A percentile compares a stretch with the other conserved stretches of the same genome.
phyloP scores from a whole-genome alignment of 2,113 vertebrate genomes.

The Boulengeromyrus knoepffleri region DNA sequence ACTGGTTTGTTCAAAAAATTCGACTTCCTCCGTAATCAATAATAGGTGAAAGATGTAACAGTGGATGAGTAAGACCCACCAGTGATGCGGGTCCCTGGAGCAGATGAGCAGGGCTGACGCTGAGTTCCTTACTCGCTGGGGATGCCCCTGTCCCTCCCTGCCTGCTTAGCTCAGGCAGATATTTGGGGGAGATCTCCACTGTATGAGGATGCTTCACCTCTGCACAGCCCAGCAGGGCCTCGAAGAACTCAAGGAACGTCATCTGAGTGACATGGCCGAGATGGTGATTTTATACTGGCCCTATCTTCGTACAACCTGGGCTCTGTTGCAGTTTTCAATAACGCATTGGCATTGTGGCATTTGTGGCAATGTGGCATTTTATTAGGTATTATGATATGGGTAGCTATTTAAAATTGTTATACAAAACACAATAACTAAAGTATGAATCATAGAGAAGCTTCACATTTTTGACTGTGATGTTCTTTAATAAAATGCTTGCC shows the following conservation, averaged over 20 bases:
- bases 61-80: constrained; percentile 26
- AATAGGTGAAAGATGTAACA: neutral
- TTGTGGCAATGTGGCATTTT: neutral
- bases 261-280: constrained; percentile 56
- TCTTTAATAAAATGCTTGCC: constrained; percentile 48
- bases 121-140: neutral
- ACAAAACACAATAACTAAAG: neutral
- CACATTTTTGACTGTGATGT: neutral
- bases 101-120: neutral
- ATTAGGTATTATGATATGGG: neutral
- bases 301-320: neutral
- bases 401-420: neutral
- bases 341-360: neutral
- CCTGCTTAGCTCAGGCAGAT: neutral
- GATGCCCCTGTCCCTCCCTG: neutral
- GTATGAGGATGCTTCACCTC: constrained; percentile 45
- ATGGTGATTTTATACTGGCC: neutral
- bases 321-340: neutral
- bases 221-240: constrained; percentile 76
- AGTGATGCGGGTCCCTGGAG: neutral
- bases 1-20: neutral
- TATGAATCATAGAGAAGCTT: neutral
- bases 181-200: neutral
- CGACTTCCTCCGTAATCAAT: neutral
- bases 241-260: constrained; percentile 87